phyloP scores from a whole-genome alignment of 2,797 vertebrate genomes.

The Carduelis carduelis region DNA sequence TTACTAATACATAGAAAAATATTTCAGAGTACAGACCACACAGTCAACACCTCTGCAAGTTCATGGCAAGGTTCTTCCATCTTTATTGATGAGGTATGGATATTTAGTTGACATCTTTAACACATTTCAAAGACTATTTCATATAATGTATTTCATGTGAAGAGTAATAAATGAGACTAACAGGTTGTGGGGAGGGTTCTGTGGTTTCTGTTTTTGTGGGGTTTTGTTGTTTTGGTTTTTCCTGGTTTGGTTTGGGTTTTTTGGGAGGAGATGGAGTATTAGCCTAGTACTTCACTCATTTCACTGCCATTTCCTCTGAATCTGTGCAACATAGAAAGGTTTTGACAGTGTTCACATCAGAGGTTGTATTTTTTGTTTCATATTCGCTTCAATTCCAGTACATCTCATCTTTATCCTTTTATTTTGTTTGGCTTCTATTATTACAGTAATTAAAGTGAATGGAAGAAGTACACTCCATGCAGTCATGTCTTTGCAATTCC shows the following conservation, averaged over 20 bases:
- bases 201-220: background rate
- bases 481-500: background rate
- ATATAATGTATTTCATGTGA: background rate
- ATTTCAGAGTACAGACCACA: background rate
- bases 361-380: background rate
- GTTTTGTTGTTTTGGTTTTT: background rate
- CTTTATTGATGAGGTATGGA: background rate
- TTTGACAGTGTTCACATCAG: background rate
- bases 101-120: background rate
- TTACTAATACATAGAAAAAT: background rate
- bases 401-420: background rate
- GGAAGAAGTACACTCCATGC: background rate
- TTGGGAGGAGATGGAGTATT: background rate
- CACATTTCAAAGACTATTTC: background rate
- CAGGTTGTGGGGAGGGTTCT: no score
- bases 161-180: background rate
- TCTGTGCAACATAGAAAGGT: background rate
- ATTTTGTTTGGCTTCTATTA: background rate
- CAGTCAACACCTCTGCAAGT: background rate
- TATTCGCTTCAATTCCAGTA: background rate
- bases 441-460: background rate
- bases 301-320: background rate
- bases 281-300: background rate
- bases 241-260: background rate
- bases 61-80: background rate